phyloP scores from a whole-genome alignment of 2,888 invertebrate species.

The Tolmerus cingulatus region DNA sequence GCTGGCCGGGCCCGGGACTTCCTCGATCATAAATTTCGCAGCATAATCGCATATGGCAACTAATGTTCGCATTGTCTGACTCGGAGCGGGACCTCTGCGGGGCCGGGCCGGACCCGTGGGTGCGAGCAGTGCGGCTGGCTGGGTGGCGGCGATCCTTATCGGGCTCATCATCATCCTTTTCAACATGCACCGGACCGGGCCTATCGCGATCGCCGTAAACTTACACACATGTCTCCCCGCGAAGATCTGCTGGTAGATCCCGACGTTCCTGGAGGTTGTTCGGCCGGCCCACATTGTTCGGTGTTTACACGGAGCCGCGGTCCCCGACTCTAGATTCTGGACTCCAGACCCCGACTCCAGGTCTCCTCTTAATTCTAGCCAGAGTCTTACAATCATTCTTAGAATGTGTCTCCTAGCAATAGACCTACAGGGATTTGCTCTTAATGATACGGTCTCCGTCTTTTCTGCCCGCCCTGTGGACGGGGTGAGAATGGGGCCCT shows the following conservation, averaged over 20 bases:
- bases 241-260: conserved; percentile 35
- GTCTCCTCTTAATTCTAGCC: conserved; percentile 37
- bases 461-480: conserved; percentile 3
- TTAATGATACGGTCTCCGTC: conserved; percentile 39
- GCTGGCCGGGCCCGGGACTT: conserved; percentile 33
- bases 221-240: conserved; percentile 27
- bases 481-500: conserved; percentile 2
- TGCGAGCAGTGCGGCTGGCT: not conserved
- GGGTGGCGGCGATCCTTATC: conserved; percentile 15
- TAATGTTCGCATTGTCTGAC: conserved; percentile 46
- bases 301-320: conserved; percentile 21
- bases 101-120: not conserved
- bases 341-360: not conserved
- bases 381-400: conserved; percentile 32
- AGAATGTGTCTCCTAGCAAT: conserved; percentile 38
- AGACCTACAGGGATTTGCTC: conserved; percentile 40
- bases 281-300: conserved; percentile 41
- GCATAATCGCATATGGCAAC: conserved; percentile 45
- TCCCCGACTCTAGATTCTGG: not conserved
- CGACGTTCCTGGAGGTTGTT: conserved; percentile 23
- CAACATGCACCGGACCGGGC: conserved; percentile 25
- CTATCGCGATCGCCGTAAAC: conserved; percentile 44
- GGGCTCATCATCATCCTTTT: conserved; percentile 38
- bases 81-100: conserved; percentile 18
- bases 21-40: conserved; percentile 46